phyloP scores from a whole-genome alignment of 2,797 vertebrate species.

The Eremophila alpestris region DNA sequence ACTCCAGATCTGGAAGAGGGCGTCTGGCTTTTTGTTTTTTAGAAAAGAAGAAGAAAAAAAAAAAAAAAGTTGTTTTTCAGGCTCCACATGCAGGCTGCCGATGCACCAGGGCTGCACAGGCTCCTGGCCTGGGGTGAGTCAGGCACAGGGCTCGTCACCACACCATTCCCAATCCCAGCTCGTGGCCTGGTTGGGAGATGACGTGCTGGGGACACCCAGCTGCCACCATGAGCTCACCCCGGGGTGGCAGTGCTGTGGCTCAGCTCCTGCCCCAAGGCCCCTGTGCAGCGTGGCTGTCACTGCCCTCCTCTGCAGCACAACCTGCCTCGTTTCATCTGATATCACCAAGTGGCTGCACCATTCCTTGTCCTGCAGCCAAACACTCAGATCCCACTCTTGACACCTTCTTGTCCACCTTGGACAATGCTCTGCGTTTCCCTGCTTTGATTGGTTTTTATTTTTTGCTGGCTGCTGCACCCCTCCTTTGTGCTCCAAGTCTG shows the following conservation, averaged over 20 bases:
- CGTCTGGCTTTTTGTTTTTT: neutral
- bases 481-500: slow-evolving; percentile 53
- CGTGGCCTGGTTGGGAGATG: fast-evolving
- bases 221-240: fast-evolving
- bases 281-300: fast-evolving
- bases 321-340: fast-evolving
- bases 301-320: neutral
- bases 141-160: neutral
- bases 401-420: neutral
- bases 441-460: neutral
- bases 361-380: neutral
- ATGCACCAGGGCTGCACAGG: neutral
- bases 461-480: slow-evolving; percentile 13
- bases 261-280: neutral
- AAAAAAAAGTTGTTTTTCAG: slow-evolving; percentile 32
- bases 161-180: neutral
- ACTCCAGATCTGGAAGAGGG: slow-evolving; percentile 11
- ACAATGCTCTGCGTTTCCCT: neutral
- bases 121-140: neutral
- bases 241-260: fast-evolving
- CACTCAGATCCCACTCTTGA: neutral
- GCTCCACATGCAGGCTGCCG: neutral
- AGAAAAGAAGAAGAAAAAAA: neutral
- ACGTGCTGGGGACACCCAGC: neutral
- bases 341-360: neutral